Conservation (phyloP, 2,888 invertebrate species). For the Peribatodes rhomboidaria region DNA sequence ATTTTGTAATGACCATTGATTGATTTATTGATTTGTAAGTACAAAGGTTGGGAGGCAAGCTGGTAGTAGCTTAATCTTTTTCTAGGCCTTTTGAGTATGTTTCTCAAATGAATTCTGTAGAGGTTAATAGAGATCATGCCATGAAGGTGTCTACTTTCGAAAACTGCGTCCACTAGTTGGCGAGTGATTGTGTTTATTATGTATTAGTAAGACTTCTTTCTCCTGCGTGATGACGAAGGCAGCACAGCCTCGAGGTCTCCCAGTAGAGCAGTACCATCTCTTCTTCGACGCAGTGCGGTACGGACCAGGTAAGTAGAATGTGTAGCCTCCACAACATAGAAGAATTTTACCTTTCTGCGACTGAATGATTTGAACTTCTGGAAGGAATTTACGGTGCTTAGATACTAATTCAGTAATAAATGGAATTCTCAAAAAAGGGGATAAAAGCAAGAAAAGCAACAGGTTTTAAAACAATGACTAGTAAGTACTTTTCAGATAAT, state of each 20-base stretch:
- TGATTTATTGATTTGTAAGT: no score
- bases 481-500: no score
- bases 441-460: no score
- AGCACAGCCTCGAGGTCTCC: constrained; percentile 49
- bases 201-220: constrained; percentile 21
- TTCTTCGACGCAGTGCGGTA: constrained; percentile 32
- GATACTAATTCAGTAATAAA: no score
- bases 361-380: constrained; percentile 33
- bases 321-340: constrained; percentile 44
- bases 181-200: constrained; percentile 39
- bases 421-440: no score
- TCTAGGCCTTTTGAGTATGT: no score
- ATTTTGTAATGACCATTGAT: no score
- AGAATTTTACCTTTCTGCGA: constrained; percentile 49
- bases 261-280: constrained; percentile 54
- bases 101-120: no score
- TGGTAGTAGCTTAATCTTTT: no score
- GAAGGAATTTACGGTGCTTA: not conserved
- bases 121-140: no score
- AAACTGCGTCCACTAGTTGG: constrained; percentile 14
- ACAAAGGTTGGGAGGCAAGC: no score
- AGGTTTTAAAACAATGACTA: no score
- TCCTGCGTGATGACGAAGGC: constrained; percentile 44
- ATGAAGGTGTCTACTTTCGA: not conserved
- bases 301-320: constrained; percentile 45